Evolutionary conservation across 1,140 invertebrate species (phyloP).

Genomic region (Temnothorax curvispinosus): DNA sequence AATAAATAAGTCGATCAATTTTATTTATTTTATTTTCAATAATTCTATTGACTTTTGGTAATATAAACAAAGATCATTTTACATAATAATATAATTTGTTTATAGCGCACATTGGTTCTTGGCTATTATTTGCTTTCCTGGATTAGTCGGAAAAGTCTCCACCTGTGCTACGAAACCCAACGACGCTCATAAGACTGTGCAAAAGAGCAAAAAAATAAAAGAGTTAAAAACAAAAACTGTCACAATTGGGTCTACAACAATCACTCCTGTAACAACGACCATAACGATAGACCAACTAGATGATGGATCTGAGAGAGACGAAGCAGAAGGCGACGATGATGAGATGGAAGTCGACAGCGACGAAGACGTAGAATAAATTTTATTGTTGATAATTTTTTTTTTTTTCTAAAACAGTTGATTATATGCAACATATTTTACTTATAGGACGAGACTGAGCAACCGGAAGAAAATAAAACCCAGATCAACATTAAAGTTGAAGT

Average conservation of each 20-base stretch:
- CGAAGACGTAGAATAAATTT: slow-evolving; percentile 76
- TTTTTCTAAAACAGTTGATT: background rate
- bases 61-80: background rate
- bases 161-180: slow-evolving; percentile 62
- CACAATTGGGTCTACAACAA: slow-evolving; percentile 90
- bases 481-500: slow-evolving; percentile 30
- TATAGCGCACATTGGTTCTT: slow-evolving; percentile 97
- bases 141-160: slow-evolving; percentile 88
- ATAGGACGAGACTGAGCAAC: slow-evolving; percentile 78
- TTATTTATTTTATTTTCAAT: background rate
- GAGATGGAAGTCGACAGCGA: slow-evolving; percentile 87
- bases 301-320: slow-evolving; percentile 91
- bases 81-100: slow-evolving; percentile 67
- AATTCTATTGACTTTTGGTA: background rate
- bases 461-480: slow-evolving; percentile 40
- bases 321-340: slow-evolving; percentile 92
- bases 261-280: slow-evolving; percentile 86
- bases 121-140: slow-evolving; percentile 98
- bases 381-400: slow-evolving; percentile 42
- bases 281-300: slow-evolving; percentile 89
- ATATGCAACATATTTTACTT: slow-evolving; percentile 47
- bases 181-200: slow-evolving; percentile 62
- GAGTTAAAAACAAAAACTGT: slow-evolving; percentile 80
- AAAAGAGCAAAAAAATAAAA: slow-evolving; percentile 78
- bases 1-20: background rate